Conservation (phyloP, 30 jellyfish, hydroid and myxozoan species). For the Catostylus mosaicus region DNA sequence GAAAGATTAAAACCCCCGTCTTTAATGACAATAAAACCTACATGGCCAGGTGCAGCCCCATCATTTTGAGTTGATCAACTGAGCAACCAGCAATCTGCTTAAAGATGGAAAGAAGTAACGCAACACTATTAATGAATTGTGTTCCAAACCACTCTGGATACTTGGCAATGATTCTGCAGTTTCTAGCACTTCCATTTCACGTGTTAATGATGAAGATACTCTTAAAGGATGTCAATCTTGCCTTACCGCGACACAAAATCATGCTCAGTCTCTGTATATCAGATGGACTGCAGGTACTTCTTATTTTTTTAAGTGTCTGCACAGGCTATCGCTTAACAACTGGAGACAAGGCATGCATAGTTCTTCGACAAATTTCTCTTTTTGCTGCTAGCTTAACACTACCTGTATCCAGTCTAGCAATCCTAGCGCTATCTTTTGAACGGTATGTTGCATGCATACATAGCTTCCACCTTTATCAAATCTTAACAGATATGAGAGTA, state of each 20-base stretch:
- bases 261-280: slow-evolving; percentile 1
- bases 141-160: too few species aligned
- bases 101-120: too few species aligned
- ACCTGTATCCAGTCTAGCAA: neutral
- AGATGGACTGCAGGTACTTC: neutral
- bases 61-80: too few species aligned
- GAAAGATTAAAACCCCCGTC: too few species aligned
- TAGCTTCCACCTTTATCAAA: neutral
- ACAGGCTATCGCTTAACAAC: too few species aligned
- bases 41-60: too few species aligned
- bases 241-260: slow-evolving; percentile 2
- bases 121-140: too few species aligned
- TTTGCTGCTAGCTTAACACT: neutral
- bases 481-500: neutral
- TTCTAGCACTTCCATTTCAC: neutral
- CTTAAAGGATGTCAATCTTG: neutral
- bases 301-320: neutral
- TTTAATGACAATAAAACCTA: too few species aligned
- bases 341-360: neutral
- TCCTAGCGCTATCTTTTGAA: neutral
- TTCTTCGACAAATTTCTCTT: neutral
- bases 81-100: too few species aligned
- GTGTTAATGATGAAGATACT: neutral
- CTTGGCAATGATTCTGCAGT: too few species aligned
- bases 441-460: slow-evolving; percentile 1